phyloP scores from a whole-genome alignment of 2,113 vertebrate genomes.

The Arvicanthis niloticus region DNA sequence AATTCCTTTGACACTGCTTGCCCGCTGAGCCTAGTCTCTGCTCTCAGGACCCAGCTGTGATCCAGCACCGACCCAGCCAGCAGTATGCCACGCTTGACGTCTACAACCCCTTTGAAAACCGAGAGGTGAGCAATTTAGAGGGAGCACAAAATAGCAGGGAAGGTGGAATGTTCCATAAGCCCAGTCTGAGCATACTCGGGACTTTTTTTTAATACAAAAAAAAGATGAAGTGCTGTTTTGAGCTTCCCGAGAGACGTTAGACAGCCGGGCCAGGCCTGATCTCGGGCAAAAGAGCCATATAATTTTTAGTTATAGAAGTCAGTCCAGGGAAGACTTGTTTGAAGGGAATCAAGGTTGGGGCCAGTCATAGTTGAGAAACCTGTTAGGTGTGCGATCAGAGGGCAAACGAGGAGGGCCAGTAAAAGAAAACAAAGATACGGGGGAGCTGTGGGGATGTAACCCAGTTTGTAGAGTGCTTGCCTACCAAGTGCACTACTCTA shows the following conservation, averaged over 20 bases:
- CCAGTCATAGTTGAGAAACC: not conserved
- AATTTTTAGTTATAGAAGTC: not conserved
- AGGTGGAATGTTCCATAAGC: not conserved
- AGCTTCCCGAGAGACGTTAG: not conserved
- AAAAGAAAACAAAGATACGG: not conserved
- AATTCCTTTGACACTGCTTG: not conserved
- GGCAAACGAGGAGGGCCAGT: not conserved
- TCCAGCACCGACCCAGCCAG: constrained; percentile 88
- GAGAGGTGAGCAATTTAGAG: constrained; percentile 82
- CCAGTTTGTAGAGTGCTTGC: no score
- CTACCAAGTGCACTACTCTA: not conserved
- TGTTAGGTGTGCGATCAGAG: not conserved
- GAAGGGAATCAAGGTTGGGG: not conserved
- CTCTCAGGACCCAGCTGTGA: constrained; percentile 92
- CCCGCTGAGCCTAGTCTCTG: constrained; percentile 65
- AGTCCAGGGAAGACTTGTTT: not conserved
- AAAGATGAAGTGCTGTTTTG: not conserved
- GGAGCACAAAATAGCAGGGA: not conserved
- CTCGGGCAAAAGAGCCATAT: not conserved
- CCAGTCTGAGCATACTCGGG: not conserved
- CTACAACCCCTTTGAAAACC: constrained; percentile 95
- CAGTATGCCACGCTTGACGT: constrained; percentile 93
- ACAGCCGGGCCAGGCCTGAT: not conserved
- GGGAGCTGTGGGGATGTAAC: not conserved
- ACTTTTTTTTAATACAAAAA: not conserved